Percentiles rank a stretch among this genome's conserved stretches.
Conservation (phyloP, 2,888 invertebrate genomes). For the Caenorhabditis panamensis region DNA sequence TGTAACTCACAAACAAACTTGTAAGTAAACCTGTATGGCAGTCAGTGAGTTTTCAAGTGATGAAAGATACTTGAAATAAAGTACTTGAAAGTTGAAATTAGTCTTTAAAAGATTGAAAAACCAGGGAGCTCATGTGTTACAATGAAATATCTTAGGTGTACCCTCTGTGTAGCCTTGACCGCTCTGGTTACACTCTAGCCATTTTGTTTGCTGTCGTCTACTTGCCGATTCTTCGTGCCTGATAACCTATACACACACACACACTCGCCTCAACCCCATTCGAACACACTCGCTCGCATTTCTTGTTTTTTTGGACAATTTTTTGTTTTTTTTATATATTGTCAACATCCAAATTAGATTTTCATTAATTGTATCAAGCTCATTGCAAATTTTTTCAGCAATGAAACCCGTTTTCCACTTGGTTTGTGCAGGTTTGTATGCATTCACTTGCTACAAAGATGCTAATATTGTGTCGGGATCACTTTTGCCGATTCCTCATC, state of each 20-base stretch:
- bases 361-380: not conserved
- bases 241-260: constrained; percentile 14
- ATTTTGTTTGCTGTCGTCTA: constrained; percentile 9
- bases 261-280: constrained; percentile 3
- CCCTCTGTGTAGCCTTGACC: constrained; percentile 6
- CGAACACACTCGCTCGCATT: not conserved
- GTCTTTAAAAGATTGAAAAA: not conserved
- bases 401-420: constrained; percentile 68
- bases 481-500: constrained; percentile 69
- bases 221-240: not conserved
- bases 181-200: constrained; percentile 20
- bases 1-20: no score
- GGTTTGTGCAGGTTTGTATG: constrained; percentile 64
- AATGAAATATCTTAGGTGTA: not conserved
- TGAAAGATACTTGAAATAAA: no score
- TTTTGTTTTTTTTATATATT: no score
- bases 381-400: not conserved
- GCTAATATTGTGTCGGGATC: constrained; percentile 56
- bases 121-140: not conserved
- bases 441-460: constrained; percentile 68
- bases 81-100: no score
- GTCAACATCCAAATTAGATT: no score
- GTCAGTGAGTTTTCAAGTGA: no score
- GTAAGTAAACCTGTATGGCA: no score
- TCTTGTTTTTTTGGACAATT: not conserved